A percentile compares a stretch with the other conserved stretches of the same genome.
Evolutionary conservation across 1,140 invertebrate genomes (phyloP).

Genomic region (Drosophila ironensis): DNA sequence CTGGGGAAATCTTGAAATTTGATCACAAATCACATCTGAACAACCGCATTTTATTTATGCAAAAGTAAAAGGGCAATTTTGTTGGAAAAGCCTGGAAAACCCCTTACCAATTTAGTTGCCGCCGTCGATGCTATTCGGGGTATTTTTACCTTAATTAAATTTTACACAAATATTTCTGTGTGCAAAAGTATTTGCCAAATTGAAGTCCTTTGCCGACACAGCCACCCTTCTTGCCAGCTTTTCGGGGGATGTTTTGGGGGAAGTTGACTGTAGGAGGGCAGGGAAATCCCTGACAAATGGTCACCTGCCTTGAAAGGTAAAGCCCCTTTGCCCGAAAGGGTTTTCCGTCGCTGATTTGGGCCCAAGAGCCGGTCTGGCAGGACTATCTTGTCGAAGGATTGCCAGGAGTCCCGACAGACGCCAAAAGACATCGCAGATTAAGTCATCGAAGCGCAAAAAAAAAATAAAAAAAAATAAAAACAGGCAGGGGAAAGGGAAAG

Average conservation of each 20-base stretch:
- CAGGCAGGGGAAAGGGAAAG: slow-evolving; percentile 15
- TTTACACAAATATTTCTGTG: slow-evolving; percentile 72
- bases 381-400: slow-evolving; percentile 49
- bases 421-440: slow-evolving; percentile 71
- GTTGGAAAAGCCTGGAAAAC: too few relatives aligned
- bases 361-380: background rate
- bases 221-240: slow-evolving; percentile 9
- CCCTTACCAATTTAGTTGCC: slow-evolving; percentile 12
- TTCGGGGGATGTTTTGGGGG: slow-evolving; percentile 8
- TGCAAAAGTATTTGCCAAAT: slow-evolving; percentile 62
- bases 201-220: slow-evolving; percentile 37
- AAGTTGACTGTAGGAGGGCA: background rate
- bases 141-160: slow-evolving; percentile 73
- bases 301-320: slow-evolving; percentile 50
- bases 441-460: slow-evolving; percentile 69
- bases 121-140: slow-evolving; percentile 49
- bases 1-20: too few relatives aligned
- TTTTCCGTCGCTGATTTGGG: slow-evolving; percentile 17
- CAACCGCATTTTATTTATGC: too few relatives aligned
- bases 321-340: slow-evolving; percentile 35
- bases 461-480: slow-evolving; percentile 41
- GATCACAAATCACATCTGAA: too few relatives aligned
- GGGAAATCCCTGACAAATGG: slow-evolving; percentile 26
- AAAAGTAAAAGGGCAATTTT: too few relatives aligned
- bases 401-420: slow-evolving; percentile 55